These are phyloP conservation scores for Xanthorhoe designata DNA, from an alignment of 2,888 invertebrate genomes.

Conservation along the genomic window DNA sequence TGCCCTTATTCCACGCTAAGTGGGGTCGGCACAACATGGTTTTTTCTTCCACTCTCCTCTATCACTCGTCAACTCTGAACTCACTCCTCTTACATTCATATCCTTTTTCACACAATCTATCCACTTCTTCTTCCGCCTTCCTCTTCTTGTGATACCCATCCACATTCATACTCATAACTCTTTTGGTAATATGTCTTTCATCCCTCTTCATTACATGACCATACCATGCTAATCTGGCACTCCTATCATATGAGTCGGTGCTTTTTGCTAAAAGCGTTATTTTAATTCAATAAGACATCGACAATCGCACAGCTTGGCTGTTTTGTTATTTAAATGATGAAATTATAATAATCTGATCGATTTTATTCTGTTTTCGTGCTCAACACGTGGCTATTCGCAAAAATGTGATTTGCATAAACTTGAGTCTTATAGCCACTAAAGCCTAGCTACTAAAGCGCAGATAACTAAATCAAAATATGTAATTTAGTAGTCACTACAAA, in stretches of 20 bases:
- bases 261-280: background rate
- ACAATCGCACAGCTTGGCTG: conserved; percentile 37
- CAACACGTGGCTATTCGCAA: conserved; percentile 42
- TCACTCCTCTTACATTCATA: too few relatives aligned
- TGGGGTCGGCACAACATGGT: too few relatives aligned
- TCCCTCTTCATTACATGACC: too few relatives aligned
- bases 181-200: too few relatives aligned
- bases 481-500: background rate
- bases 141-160: too few relatives aligned
- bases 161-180: too few relatives aligned
- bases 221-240: too few relatives aligned
- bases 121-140: too few relatives aligned
- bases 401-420: conserved; percentile 30
- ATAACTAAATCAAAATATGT: background rate
- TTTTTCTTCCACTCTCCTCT: too few relatives aligned
- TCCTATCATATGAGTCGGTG: background rate
- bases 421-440: background rate
- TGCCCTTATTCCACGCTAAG: too few relatives aligned
- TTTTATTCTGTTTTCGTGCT: conserved; percentile 46
- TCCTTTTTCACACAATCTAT: too few relatives aligned
- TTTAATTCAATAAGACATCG: conserved; percentile 33
- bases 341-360: conserved; percentile 49
- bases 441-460: background rate
- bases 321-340: conserved; percentile 53
- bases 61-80: too few relatives aligned